Evolutionary conservation across 2,797 vertebrate species (phyloP), one percentile per base, ranked within the genome.

Genomic region (Hephaestus fuliginosus): DNA sequence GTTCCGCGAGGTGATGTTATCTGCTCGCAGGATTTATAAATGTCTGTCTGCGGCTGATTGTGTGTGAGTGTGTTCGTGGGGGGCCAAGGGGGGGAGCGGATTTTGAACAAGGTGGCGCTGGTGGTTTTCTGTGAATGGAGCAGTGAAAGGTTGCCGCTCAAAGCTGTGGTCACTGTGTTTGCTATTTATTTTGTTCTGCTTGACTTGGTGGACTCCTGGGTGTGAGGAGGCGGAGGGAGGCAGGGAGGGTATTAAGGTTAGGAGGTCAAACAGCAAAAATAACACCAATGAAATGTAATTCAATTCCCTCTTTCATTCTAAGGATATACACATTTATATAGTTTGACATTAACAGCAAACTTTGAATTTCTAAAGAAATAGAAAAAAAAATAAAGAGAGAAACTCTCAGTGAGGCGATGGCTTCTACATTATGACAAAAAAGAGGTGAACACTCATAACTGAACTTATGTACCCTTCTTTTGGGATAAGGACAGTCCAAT

Each of bases 181-280:
- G 76, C 74, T 93, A 88, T 93, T 94, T 90, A 69, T 90, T 87
- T 90, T 83, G 84, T 86, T 89, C 74, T 80, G 73, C 86, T 83
- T 74, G 71, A 84, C 76, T 81, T 70, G 53, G 60, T 74, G 58
- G 78, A 74, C 81, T 78, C 53, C 30, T 56, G 65, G 64, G 80
- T 62, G 15, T 44, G 46, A 39, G 2, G 3, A 8, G 52, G 71
- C 43, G 5, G 2, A 8, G 52, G 71, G 43, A 4, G 2, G n/a
- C 14, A n/a, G 30, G 68, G 58, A 71, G 67, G 69, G 80, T 62
- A 46, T 14, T 8, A 4, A 57, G 72, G 89, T 85, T 61, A 81
- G 66, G 63, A 91, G 91, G 94, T 93, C 83, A 83, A 89, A 86
- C 56, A 67, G 74, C 25, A 80, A 87, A 72, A 66, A 72, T 28